A percentile compares a stretch with the other conserved stretches of the same genome.
Evolutionary conservation across 2,113 vertebrate genomes (phyloP).

Genomic region (Tapirus terrestris): DNA sequence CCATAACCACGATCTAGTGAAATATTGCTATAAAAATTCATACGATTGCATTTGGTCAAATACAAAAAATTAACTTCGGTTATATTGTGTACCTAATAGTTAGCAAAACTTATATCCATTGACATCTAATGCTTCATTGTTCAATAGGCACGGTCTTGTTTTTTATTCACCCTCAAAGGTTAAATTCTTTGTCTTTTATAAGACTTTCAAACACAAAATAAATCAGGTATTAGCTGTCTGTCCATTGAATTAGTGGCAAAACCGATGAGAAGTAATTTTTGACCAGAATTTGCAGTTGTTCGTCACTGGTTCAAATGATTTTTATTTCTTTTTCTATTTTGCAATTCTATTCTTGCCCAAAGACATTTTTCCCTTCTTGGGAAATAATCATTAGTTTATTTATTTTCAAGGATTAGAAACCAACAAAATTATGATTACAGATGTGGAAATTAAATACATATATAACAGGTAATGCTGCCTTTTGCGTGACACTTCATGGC

Average conservation of each 20-base stretch:
- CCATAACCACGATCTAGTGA: slow-evolving; percentile 72
- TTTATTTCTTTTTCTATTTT: not conserved
- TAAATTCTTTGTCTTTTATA: slow-evolving; percentile 59
- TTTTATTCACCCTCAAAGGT: slow-evolving; percentile 69
- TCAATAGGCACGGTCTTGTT: slow-evolving; percentile 53
- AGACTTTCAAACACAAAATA: slow-evolving; percentile 72
- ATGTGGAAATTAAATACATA: not conserved
- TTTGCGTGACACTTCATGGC: not conserved
- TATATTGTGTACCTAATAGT: slow-evolving; percentile 65
- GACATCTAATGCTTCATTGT: slow-evolving; percentile 59
- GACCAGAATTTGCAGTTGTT: slow-evolving; percentile 11
- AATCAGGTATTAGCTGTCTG: slow-evolving; percentile 65
- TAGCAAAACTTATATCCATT: slow-evolving; percentile 63
- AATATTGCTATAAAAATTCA: slow-evolving; percentile 70
- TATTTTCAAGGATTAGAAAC: slow-evolving; percentile 30
- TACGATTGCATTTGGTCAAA: slow-evolving; percentile 54
- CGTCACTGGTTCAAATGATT: not conserved
- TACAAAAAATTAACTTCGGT: slow-evolving; percentile 74
- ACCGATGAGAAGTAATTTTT: not conserved
- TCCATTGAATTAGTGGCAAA: slow-evolving; percentile 25
- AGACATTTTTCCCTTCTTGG: not conserved
- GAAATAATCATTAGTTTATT: slow-evolving; percentile 37
- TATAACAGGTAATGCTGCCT: not conserved
- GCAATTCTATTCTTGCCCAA: not conserved
- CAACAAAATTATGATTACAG: not conserved